These are phyloP conservation scores for Rhamphomyia laevipes DNA, from an alignment of 2,888 invertebrate genomes.

Conservation along the genomic window DNA sequence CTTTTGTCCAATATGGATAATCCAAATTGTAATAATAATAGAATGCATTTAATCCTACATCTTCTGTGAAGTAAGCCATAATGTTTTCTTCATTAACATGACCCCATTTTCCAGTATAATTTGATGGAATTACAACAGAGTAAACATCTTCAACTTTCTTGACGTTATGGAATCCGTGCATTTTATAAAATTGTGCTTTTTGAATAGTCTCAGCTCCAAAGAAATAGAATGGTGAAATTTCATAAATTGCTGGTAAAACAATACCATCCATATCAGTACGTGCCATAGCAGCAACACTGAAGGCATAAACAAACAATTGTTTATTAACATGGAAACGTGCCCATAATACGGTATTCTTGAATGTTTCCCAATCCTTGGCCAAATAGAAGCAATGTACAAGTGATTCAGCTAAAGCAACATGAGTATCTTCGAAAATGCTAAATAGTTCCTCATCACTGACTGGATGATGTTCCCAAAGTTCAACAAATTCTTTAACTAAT, in stretches of 20 bases:
- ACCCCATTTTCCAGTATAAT: constrained; percentile 52
- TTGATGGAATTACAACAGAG: constrained; percentile 50
- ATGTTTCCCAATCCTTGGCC: constrained; percentile 62
- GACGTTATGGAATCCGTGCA: constrained; percentile 45
- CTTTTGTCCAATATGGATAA: constrained; percentile 59
- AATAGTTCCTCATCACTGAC: constrained; percentile 28
- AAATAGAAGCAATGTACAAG: constrained; percentile 54
- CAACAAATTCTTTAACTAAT: constrained; percentile 44
- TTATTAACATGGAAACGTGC: constrained; percentile 52
- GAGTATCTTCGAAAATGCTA: constrained; percentile 24
- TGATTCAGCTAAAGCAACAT: constrained; percentile 44
- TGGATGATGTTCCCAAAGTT: constrained; percentile 43
- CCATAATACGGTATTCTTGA: constrained; percentile 55
- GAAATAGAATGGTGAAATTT: constrained; percentile 53
- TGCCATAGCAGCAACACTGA: constrained; percentile 47
- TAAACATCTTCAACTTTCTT: constrained; percentile 41
- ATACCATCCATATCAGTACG: constrained; percentile 46
- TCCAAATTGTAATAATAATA: constrained; percentile 55
- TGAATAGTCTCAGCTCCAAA: constrained; percentile 46
- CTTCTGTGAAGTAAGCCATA: constrained; percentile 62
- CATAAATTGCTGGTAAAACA: constrained; percentile 54
- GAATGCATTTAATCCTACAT: constrained; percentile 63
- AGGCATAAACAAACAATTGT: constrained; percentile 48
- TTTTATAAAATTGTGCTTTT: constrained; percentile 39
- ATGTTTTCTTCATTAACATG: constrained; percentile 47